These are phyloP conservation scores for Pterocles orientalis DNA, from an alignment of 2,113 vertebrate species.

Conservation along the genomic window DNA sequence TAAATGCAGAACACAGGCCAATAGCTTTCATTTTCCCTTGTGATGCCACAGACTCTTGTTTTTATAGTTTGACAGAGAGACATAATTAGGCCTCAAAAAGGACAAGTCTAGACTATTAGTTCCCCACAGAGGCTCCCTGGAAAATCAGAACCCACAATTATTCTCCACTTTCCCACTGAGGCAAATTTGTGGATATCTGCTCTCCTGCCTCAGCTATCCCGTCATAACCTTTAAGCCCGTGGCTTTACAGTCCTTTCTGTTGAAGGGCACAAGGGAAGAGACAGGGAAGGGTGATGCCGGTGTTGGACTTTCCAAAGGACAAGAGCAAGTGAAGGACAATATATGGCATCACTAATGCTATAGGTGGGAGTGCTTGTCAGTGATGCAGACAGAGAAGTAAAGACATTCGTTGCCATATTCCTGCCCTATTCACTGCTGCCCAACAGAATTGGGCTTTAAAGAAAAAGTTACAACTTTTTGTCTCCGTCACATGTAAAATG, in stretches of 20 bases:
- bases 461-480: background rate
- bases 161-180: background rate
- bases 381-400: background rate
- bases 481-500: background rate
- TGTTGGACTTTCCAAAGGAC: background rate
- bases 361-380: background rate
- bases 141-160: constrained; percentile 58
- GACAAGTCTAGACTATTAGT: constrained; percentile 55
- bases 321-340: background rate
- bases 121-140: constrained; percentile 35
- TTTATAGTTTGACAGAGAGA: constrained; percentile 56
- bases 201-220: background rate
- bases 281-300: background rate
- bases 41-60: constrained; percentile 52
- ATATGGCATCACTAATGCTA: background rate
- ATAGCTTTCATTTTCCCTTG: constrained; percentile 63
- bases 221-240: background rate
- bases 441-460: background rate
- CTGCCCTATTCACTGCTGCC: background rate
- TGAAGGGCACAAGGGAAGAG: background rate
- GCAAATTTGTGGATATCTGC: background rate
- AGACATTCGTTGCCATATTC: background rate
- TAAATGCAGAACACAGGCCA: constrained; percentile 65
- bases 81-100: constrained; percentile 71
- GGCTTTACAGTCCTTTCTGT: background rate